These are phyloP conservation scores for Drosophila willistoni DNA, from an alignment of 1,140 invertebrate species.

Conservation along the genomic window DNA sequence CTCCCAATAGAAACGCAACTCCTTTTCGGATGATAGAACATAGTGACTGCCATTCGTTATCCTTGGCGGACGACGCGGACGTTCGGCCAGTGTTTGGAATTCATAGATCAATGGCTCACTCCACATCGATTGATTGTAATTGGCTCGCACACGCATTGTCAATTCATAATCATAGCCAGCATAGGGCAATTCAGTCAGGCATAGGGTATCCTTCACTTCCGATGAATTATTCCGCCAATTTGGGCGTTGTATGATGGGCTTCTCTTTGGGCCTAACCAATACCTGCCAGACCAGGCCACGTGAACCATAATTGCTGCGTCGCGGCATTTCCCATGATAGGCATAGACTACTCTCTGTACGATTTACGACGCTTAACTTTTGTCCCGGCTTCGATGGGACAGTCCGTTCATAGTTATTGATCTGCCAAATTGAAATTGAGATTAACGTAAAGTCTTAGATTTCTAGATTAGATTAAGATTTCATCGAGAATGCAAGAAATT, in stretches of 20 bases:
- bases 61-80: conserved; percentile 56
- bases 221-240: conserved; percentile 60
- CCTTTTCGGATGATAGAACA: conserved; percentile 54
- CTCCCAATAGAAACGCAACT: conserved; percentile 67
- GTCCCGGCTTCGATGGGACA: conserved; percentile 55
- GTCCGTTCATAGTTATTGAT: conserved; percentile 52
- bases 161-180: conserved; percentile 63
- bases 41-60: conserved; percentile 71
- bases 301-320: conserved; percentile 56
- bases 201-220: conserved; percentile 47
- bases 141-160: conserved; percentile 63
- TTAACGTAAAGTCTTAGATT: too few relatives aligned
- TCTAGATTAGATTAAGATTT: too few relatives aligned
- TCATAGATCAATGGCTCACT: conserved; percentile 53
- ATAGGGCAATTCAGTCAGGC: conserved; percentile 58
- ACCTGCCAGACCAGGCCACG: conserved; percentile 61
- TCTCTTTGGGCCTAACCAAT: conserved; percentile 50
- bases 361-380: conserved; percentile 50
- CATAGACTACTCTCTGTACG: conserved; percentile 53
- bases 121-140: conserved; percentile 59
- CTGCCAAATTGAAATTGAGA: neutral
- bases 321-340: conserved; percentile 62
- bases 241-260: conserved; percentile 28
- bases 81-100: conserved; percentile 51
- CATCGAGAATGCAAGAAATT: too few relatives aligned